Conservation (phyloP, 1,140 invertebrate species). For the Plutomurus gul region DNA sequence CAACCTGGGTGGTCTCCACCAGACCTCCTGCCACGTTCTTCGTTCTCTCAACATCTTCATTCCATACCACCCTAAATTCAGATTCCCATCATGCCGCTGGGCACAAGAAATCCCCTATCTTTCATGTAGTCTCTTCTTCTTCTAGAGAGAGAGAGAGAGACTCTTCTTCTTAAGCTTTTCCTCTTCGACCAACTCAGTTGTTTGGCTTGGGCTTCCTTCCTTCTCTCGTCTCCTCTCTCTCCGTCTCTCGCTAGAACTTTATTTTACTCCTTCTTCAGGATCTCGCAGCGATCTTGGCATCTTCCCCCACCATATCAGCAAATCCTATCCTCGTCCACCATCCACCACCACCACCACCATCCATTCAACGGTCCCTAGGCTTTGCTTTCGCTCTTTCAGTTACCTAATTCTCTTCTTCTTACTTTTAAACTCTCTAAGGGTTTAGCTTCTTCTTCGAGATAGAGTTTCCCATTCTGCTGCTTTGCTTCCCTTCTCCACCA, state of each 20-base stretch:
- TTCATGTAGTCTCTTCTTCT: slow-evolving; percentile 11
- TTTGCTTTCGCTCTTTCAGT: no score
- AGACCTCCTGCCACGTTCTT: slow-evolving; percentile 53
- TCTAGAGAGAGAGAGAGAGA: no score
- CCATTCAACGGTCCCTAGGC: no score
- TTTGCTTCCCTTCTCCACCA: no score
- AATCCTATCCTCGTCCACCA: no score
- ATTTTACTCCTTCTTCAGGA: not conserved
- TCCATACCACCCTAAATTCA: slow-evolving; percentile 52
- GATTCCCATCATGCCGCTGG: slow-evolving; percentile 43
- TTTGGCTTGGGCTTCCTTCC: slow-evolving; percentile 12
- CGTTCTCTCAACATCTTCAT: slow-evolving; percentile 53
- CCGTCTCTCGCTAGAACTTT: not conserved
- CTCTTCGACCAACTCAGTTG: not conserved
- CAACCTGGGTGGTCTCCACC: slow-evolving; percentile 48
- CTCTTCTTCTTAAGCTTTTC: slow-evolving; percentile 3
- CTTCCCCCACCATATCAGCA: no score
- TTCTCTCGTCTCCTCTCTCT: not conserved
- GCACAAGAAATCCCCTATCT: slow-evolving; percentile 29
- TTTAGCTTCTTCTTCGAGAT: no score
- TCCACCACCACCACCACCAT: no score
- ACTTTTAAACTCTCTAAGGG: no score
- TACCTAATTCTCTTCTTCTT: no score
- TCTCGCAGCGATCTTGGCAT: not conserved
- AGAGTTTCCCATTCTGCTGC: no score